These are phyloP conservation scores for Pyrocephalus nanus DNA, from an alignment of 2,797 vertebrate genomes.

Conservation along the genomic window DNA sequence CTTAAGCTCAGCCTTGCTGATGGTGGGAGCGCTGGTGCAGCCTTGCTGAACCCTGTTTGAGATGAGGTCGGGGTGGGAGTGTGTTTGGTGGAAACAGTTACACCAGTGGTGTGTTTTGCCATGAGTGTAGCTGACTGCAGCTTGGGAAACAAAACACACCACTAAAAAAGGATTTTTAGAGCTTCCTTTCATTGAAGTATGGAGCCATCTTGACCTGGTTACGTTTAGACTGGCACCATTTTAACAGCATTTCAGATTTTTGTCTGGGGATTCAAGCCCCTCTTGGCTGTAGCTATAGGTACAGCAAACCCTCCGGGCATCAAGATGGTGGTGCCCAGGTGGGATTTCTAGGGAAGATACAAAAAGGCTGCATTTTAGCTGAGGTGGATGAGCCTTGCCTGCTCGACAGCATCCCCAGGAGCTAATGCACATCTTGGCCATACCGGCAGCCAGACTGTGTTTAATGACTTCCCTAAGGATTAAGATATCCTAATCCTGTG, in stretches of 20 bases:
- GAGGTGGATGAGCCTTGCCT: neutral
- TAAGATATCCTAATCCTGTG: neutral
- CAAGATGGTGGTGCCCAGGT: fast-evolving
- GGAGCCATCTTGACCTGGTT: neutral
- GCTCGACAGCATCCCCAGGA: neutral
- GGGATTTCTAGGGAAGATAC: neutral
- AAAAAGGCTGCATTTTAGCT: neutral
- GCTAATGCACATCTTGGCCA: neutral
- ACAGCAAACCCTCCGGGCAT: neutral
- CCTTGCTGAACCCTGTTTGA: neutral
- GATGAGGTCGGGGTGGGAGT: neutral
- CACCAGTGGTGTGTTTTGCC: fast-evolving
- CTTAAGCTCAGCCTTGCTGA: neutral
- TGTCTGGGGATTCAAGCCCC: neutral
- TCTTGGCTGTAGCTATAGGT: neutral
- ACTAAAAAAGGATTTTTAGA: neutral
- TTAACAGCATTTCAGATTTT: neutral
- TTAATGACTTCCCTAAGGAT: slow-evolving; percentile 44
- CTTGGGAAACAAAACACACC: neutral
- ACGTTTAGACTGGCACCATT: neutral
- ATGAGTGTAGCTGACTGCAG: neutral
- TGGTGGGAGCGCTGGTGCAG: neutral
- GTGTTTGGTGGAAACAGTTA: neutral
- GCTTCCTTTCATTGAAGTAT: neutral
- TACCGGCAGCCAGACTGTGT: neutral